Percentiles rank a stretch among this genome's conserved stretches.
Evolutionary conservation across 2,113 vertebrate species (phyloP).

Genomic region (Philantomba maxwellii): DNA sequence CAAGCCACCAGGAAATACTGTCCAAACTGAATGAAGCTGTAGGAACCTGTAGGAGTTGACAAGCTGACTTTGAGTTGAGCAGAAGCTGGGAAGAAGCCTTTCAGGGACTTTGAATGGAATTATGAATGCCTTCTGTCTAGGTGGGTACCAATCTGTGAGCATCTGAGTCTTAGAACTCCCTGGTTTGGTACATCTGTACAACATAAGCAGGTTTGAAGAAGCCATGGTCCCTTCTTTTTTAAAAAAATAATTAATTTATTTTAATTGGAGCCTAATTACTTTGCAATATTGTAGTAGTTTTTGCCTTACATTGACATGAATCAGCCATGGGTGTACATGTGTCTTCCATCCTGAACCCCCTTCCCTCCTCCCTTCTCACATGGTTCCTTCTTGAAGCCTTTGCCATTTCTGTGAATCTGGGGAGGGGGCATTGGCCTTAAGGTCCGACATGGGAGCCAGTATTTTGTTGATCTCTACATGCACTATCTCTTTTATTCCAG

Average conservation of each 20-base stretch:
- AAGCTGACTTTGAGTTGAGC: neutral
- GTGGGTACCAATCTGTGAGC: neutral
- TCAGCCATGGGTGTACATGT: neutral
- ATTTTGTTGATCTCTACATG: neutral
- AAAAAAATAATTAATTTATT: neutral
- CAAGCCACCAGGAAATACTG: neutral
- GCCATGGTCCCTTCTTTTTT: neutral
- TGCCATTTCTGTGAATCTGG: neutral
- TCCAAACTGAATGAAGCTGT: neutral
- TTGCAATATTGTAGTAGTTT: neutral
- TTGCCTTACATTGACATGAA: neutral
- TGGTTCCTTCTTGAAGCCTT: neutral
- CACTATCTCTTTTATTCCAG: neutral
- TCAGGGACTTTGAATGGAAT: neutral
- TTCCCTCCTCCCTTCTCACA: neutral
- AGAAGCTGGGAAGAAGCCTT: neutral
- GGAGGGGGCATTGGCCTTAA: neutral
- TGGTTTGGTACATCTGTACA: neutral
- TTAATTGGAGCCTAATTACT: neutral
- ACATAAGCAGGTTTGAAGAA: neutral
- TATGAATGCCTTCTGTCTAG: no score
- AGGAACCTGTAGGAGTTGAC: neutral
- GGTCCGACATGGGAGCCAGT: neutral
- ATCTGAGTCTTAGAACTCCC: neutral
- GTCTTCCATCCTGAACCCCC: neutral